Evolutionary conservation across 1,140 invertebrate species (phyloP), one percentile per base, ranked within the genome.

Genomic region (Drosophila novamexicana): DNA sequence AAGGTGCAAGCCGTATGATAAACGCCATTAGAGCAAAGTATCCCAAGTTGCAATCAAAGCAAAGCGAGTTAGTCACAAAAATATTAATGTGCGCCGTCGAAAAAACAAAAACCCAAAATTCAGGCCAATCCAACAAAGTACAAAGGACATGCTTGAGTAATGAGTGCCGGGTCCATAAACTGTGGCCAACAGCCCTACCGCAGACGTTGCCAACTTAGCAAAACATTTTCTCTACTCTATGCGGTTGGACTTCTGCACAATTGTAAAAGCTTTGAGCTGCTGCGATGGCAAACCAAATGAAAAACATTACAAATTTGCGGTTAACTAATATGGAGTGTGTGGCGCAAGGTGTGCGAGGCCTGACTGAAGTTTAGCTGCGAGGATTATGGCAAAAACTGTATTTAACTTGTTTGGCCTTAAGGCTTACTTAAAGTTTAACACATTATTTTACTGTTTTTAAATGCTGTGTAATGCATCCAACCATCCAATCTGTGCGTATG

Each of bases 271-370:
- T 70, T 71, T 71, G 59, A 53, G 44, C 10, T 68, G 10, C 40
- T 40, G 8, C 39, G 39, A 40, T 10, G 40, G 62, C 59, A 66
- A 49, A 32, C 65, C 34, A 75, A 78, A 78, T 75, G 71, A 62
- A 39, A 69, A 78, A 66, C 75, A 78, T 78, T 78, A 75, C 66
- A 75, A 75, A 75, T 78, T 56, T 75, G 75, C 61, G 75, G 75
- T 78, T 50, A 37, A 42, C 72, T 75, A 54, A 59, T 75, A 77
- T 77, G 71, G 65, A 67, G 16, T 73, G 42, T 16, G 42, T 2
- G 4, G 42, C 0, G 1, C 12, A 6, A 34, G n/a, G 1, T 34
- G 7, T 10, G 12, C 12, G 47, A 8, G 9, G 18, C 16, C 29
- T 9, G 8, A 10, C 2, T 6, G 32, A 52, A 14, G 8, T 47